Evolutionary conservation across 2,797 vertebrate genomes (phyloP), one percentile per base, ranked within the genome.

Genomic region (Hipposideros larvatus): DNA sequence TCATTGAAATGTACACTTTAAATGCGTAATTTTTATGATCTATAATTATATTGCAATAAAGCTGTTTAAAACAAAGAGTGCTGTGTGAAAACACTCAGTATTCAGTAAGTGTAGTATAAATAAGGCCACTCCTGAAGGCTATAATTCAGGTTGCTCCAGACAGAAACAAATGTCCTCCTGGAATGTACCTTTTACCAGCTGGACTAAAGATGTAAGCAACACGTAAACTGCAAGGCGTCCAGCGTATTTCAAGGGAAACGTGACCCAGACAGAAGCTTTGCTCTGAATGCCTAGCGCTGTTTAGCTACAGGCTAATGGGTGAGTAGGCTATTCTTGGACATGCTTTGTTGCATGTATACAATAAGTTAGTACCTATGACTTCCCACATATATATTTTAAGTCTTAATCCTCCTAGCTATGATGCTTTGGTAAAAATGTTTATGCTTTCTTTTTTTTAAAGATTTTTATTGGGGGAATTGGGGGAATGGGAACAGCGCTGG

Each of bases 1-100:
- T 73, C 89, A 92, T 2, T n/a, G 14, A 83, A 73, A 51, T 59
- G 15, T 34, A n/a, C 16, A 55, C 19, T 75, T 83, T 26, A 86
- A 88, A 82, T 55, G 18, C 34, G 26, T 68, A 28, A 68, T 73
- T 88, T 80, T 90, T 75, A 91, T 86, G 46, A 87, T 48, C 22
- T 86, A 26, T 73, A 74, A 86, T 77, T 87, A 59, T 31, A 26
- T 10, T 65, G 18, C 19, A 84, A 87, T 84, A 91, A 70, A 89
- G 19, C 48, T 87, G n/a, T 55, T 83, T 61, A 65, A 31, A 79
- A 90, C 77, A 63, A 65, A 55, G 57, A 63, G 77, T 11, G 2
- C 43, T 9, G 68, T 7, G 43, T 93, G 80, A 59, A 77, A 55
- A 18, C 28, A 51, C 28, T 73, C 66, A 31, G 57, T 74, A 77